These are phyloP conservation scores for Ranitomeya imitator DNA, from an alignment of 2,113 vertebrate species.

Conservation along the genomic window DNA sequence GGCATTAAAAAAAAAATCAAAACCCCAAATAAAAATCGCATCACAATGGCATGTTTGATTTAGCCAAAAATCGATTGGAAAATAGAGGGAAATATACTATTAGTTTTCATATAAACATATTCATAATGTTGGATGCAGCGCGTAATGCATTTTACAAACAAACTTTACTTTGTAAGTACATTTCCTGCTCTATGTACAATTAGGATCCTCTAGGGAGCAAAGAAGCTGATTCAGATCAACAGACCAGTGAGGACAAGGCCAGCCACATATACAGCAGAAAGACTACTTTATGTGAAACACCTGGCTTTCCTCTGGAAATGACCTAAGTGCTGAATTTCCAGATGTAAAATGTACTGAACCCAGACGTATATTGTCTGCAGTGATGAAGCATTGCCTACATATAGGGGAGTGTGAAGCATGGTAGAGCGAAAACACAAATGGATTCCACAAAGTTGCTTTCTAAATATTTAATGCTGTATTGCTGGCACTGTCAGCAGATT, in stretches of 20 bases:
- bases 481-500: slow-evolving; percentile 21
- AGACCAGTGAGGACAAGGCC: slow-evolving; percentile 31
- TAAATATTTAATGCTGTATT: slow-evolving; percentile 29
- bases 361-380: slow-evolving; percentile 13
- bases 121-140: background rate
- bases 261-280: slow-evolving; percentile 31
- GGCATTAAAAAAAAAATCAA: too few species aligned
- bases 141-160: background rate
- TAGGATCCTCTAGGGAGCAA: slow-evolving; percentile 33
- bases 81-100: background rate
- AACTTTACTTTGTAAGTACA: slow-evolving; percentile 31
- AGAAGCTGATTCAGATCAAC: slow-evolving; percentile 41
- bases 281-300: slow-evolving; percentile 27
- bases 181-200: slow-evolving; percentile 40
- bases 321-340: slow-evolving; percentile 19
- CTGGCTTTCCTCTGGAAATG: slow-evolving; percentile 10
- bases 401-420: background rate
- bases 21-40: too few species aligned
- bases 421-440: background rate
- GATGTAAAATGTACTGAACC: slow-evolving; percentile 10
- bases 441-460: background rate
- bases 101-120: background rate
- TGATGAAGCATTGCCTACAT: background rate
- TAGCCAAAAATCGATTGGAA: background rate
- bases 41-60: too few species aligned